Conservation (phyloP, 2,113 vertebrate species). For the Apteryx mantelli region DNA sequence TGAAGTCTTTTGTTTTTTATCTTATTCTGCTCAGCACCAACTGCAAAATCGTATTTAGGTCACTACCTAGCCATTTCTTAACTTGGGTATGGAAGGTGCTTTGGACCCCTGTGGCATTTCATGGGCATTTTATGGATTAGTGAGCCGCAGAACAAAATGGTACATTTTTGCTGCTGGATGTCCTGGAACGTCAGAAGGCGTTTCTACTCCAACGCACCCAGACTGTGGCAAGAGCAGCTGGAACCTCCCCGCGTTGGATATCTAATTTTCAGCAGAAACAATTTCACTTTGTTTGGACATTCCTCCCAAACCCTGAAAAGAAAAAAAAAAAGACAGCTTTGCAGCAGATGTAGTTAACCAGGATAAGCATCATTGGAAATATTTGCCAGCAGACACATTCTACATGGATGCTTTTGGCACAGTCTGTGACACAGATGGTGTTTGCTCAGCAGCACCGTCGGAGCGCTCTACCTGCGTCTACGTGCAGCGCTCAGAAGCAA, state of each 20-base stretch:
- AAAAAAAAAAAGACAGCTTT: not conserved
- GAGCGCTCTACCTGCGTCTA: not conserved
- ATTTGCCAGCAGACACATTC: conserved; percentile 9
- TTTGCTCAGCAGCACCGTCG: conserved; percentile 26
- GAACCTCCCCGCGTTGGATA: not conserved
- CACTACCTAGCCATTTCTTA: not conserved
- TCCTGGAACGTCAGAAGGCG: not conserved
- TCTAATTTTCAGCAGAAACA: not conserved
- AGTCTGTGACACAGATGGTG: not conserved
- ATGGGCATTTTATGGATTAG: not conserved
- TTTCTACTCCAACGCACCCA: not conserved
- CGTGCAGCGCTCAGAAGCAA: not conserved
- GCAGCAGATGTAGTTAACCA: not conserved
- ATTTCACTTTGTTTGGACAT: not conserved
- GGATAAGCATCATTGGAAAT: not conserved
- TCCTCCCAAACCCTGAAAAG: not conserved
- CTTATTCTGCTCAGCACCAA: not conserved
- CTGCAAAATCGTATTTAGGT: not conserved
- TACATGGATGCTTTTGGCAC: conserved; percentile 26
- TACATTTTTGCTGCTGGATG: not conserved
- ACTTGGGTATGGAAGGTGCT: not conserved
- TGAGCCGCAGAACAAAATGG: not conserved
- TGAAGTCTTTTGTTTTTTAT: not conserved
- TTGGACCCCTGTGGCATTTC: not conserved
- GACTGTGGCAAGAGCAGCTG: not conserved